Base-by-base conservation (phyloP, 2,797 vertebrate genomes). In the Cirrhinus mrigala region DNA sequence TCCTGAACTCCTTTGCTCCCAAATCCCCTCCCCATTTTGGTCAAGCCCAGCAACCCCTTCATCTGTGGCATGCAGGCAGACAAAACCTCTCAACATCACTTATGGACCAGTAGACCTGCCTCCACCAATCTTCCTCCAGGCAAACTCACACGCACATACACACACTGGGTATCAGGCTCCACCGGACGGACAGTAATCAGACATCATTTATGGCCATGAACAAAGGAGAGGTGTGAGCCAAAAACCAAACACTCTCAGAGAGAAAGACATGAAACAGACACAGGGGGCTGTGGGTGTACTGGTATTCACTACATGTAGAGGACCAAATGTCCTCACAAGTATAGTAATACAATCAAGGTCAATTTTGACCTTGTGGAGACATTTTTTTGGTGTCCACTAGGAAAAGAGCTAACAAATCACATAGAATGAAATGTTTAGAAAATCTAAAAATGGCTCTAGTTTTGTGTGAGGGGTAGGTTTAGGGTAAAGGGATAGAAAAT, bases 71-170 rank as follows among this genome's bases (percentile, higher is more conserved):
- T 71, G 60, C 14, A 18, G 74, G 46, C 75, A 82, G 83, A 85
- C 89, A 88, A 33, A 88, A 87, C 54, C 81, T 84, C 69, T 90
- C 83, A 88, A 83, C 78, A 85, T 88, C 85, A 90, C 78, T 90
- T 90, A 85, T 85, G 79, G 83, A 87, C 86, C 89, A 88, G 66
- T 84, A 80, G 78, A 84, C 60, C 77, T 82, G 86, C 81, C 86
- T 83, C 60, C 83, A 71, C 69, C 29, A 79, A 86, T 87, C 75
- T 85, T 18, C 40, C 71, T 79, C 80, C 16, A 66, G 56, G 33
- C 64, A 79, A 27, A 82, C 75, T 48, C 20, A 66, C 81, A 64
- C 78, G 76, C 87, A 71, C 78, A 85, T 54, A 54, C 64, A 81
- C 77, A 79, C 8, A 56, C 58, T 80, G 46, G 66, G 78, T 77